Evolutionary conservation across 2,888 invertebrate species (phyloP), one percentile per base, ranked within the genome.

Genomic region (Alcis repandata): DNA sequence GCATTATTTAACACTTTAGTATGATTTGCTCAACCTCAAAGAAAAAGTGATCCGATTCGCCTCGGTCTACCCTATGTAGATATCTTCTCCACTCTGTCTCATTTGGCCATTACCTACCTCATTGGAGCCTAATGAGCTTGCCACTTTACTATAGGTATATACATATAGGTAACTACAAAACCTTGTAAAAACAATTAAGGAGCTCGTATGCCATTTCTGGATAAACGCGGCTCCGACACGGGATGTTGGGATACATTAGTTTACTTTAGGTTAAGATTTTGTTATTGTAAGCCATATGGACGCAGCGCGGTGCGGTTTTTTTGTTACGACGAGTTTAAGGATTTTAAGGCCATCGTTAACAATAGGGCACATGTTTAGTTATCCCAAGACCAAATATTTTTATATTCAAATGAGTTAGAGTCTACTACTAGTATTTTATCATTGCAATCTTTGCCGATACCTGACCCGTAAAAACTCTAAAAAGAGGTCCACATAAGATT

Each of bases 251-350:
- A 87, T 89, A 86, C 87, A 86, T 89, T 78, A 76, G 90, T 91
- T 91, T 90, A 90, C 90, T 89, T 91, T 90, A 84, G 90, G 90
- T 90, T 89, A 90, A 90, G 89, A 89, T 89, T 90, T 90, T 91
- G 91, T 91, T 91, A 86, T 91, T 90, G 84, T 89, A 85, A 90
- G 88, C 90, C 91, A 91, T 91, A 90, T 91, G 91, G 87, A 81
- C 83, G 84, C 89, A 85, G 87, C 80, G 82, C 85, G 86, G 85
- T 75, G 76, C 75, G 75, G 79, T 89, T 88, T 89, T 88, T 84
- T 79, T 82, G 83, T 87, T 87, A 86, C 87, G 86, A 86, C 81
- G 86, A 87, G 85, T 20, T 51, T 51, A 19, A 36, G 51, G 51
- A 51, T 36, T 86, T 86, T 87, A 86, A 85, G 85, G 80, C 84